Conservation (phyloP, 2,888 invertebrate species). For the Netelia virgata region DNA sequence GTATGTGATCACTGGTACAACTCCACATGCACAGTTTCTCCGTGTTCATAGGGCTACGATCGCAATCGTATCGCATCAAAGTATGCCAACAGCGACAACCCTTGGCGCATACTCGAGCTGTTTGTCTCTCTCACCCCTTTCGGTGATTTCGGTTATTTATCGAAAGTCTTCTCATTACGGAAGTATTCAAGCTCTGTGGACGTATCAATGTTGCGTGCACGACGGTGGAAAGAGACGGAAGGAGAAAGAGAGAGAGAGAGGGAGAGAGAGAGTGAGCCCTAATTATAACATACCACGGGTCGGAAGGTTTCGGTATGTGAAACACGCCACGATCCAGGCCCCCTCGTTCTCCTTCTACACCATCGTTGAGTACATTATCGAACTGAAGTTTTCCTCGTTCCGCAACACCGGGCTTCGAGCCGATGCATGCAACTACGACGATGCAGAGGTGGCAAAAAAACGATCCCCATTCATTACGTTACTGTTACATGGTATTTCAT, state of each 20-base stretch:
- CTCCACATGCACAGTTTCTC: too few species aligned
- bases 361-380: slow-evolving; percentile 20
- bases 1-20: too few species aligned
- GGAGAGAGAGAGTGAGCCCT: slow-evolving; percentile 62
- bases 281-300: slow-evolving; percentile 80
- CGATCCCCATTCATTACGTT: neutral
- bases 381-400: neutral
- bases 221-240: slow-evolving; percentile 49
- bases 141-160: slow-evolving; percentile 23
- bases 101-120: neutral
- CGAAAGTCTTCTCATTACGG: slow-evolving; percentile 45
- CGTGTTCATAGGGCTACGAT: neutral
- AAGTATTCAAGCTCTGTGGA: slow-evolving; percentile 75
- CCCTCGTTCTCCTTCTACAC: slow-evolving; percentile 5
- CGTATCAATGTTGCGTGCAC: slow-evolving; percentile 76
- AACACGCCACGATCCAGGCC: slow-evolving; percentile 68
- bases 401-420: neutral
- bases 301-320: slow-evolving; percentile 74
- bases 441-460: neutral
- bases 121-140: neutral
- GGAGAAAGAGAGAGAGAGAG: neutral
- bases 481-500: too few species aligned
- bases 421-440: neutral
- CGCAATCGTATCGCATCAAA: neutral
- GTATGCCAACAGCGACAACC: neutral